Conservation (phyloP, 2,113 vertebrate species). For the Brienomyrus brachyistius region DNA sequence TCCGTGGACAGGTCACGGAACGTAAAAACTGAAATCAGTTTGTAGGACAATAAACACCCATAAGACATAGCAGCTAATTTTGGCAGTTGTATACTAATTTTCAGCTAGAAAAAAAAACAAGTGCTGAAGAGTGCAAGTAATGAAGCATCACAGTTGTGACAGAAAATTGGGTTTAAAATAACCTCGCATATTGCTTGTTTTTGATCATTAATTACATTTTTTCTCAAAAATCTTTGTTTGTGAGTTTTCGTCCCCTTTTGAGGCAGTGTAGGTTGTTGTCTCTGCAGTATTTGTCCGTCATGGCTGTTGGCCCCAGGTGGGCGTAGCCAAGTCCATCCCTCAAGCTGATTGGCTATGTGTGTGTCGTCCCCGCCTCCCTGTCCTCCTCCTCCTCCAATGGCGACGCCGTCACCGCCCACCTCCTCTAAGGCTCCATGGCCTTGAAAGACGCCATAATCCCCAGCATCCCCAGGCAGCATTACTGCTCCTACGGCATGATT, state of each 20-base stretch:
- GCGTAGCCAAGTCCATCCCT: not conserved
- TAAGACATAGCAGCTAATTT: not conserved
- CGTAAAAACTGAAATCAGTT: not conserved
- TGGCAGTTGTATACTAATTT: not conserved
- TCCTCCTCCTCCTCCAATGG: slow-evolving; percentile 8
- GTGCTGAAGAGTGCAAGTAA: too few relatives aligned
- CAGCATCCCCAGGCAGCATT: slow-evolving; percentile 60
- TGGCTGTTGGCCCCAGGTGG: not conserved
- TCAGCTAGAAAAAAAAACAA: not conserved
- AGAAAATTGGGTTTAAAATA: not conserved
- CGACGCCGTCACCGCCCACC: slow-evolving; percentile 32
- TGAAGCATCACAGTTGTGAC: not conserved
- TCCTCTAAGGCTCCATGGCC: slow-evolving; percentile 73
- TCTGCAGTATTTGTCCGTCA: not conserved
- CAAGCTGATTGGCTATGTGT: slow-evolving; percentile 7
- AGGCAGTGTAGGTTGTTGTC: not conserved
- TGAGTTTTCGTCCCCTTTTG: not conserved
- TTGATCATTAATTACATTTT: not conserved
- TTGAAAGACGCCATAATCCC: slow-evolving; percentile 74
- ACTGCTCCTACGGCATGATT: slow-evolving; percentile 66
- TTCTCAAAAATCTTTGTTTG: not conserved
- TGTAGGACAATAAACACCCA: not conserved
- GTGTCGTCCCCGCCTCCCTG: not conserved
- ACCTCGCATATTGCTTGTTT: not conserved
- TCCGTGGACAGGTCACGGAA: not conserved